These are phyloP conservation scores for Hofmannophila pseudospretella DNA, from an alignment of 2,888 invertebrate genomes.

Conservation along the genomic window DNA sequence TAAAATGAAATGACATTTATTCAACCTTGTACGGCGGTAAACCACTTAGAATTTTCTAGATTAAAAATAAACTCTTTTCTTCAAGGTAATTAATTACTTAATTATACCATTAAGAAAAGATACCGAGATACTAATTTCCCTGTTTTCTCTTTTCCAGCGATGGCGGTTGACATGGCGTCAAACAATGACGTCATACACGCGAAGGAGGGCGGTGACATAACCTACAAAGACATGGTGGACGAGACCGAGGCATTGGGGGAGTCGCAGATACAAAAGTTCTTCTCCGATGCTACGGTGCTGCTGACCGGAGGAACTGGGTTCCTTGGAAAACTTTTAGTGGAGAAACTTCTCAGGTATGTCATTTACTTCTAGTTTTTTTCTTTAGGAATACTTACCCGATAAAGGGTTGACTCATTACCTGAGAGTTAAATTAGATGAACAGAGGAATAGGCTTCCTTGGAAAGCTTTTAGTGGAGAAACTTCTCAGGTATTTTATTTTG, in stretches of 20 bases:
- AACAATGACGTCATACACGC: constrained; percentile 2
- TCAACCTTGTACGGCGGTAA: no score
- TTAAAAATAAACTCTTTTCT: no score
- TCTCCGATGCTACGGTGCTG: constrained; percentile 76
- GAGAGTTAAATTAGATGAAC: no score
- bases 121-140: no score
- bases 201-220: constrained; percentile 68
- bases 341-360: constrained; percentile 90
- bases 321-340: constrained; percentile 94
- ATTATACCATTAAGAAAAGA: no score
- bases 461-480: constrained; percentile 94
- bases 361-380: background rate
- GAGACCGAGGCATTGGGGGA: constrained; percentile 39
- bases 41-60: no score
- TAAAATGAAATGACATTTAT: no score
- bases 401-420: no score
- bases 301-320: constrained; percentile 97
- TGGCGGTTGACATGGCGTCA: background rate
- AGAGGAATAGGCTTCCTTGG: constrained; percentile 97
- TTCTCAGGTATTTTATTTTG: constrained; percentile 82
- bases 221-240: constrained; percentile 61
- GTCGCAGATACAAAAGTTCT: constrained; percentile 60
- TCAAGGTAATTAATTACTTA: no score
- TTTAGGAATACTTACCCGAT: no score
- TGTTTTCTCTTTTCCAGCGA: background rate